Base-by-base conservation (phyloP, 2,888 invertebrate species). In the Lamellibrachia columna region DNA sequence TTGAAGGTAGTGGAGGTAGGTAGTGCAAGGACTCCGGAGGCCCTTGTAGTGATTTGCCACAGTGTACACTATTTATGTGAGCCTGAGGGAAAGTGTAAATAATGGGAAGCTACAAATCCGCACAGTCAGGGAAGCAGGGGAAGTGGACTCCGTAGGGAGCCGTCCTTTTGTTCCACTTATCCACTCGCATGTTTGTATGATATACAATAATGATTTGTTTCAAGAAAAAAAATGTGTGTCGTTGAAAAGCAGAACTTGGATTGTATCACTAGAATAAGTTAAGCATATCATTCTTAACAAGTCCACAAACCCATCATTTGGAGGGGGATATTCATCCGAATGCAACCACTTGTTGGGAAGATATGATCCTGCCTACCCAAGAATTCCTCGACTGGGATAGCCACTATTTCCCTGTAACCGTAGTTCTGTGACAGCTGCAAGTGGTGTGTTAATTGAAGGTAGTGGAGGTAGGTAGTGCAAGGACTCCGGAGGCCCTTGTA, bases 311-410 rank as follows among this genome's bases (percentile, higher is more conserved):
- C 15, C 22, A 22, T 6, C 75, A 55, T 75, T 75, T 75, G 75
- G 75, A 4, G 75, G 15, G 22, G 75, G 75, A 75, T 75, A 22
- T n/a, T 4, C 22, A 6, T 75, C 75, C 22, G 4, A 75, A 75
- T 75, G 75, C 75, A 75, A 22, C 75, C 75, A 75, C 75, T 75
- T 75, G 75, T 75, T 75, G 75, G 75, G 75, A 75, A 75, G 75
- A 22, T 22, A 6, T 6, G 4, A 75, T 22, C 75, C 75, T 6
- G 22, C 75, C 15, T n/a, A 75, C 75, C 15, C 75, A 75, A 75
- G 75, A 22, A 75, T 75, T 75, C 75, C 75, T 15, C 22, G 22
- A 15, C 75, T 75, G n/a, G 22, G 75, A 75, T 75, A 75, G 22
- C 22, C 75, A 75, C 22, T 75, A 75, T 22, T 75, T 75, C 75